Evolutionary conservation across 2,113 vertebrate genomes (phyloP).

Genomic region (Lipotes vexillifer): DNA sequence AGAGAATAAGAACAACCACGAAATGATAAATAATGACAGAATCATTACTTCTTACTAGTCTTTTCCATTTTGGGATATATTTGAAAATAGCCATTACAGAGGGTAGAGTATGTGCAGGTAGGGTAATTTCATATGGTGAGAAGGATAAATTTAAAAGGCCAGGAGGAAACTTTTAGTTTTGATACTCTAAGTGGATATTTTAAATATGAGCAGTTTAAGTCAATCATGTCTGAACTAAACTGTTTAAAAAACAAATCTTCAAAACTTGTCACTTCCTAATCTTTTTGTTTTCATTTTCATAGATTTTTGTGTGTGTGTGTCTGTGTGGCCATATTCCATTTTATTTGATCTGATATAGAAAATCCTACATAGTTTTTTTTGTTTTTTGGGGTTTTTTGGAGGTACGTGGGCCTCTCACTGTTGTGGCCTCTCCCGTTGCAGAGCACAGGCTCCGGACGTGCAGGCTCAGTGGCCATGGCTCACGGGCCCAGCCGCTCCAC

Average conservation of each 20-base stretch:
- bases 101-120: not conserved
- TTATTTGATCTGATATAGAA: not conserved
- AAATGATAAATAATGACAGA: not conserved
- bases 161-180: not conserved
- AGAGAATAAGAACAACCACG: not conserved
- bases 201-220: not conserved
- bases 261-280: not conserved
- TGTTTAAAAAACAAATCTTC: too few species aligned
- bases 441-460: too few species aligned
- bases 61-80: not conserved
- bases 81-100: not conserved
- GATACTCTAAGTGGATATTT: not conserved
- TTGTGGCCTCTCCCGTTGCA: too few species aligned
- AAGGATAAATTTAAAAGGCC: not conserved
- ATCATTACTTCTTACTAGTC: not conserved
- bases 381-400: too few species aligned
- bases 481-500: too few species aligned
- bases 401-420: too few species aligned
- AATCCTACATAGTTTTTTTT: not conserved
- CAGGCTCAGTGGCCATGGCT: too few species aligned
- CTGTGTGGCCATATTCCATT: not conserved
- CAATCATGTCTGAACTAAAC: not conserved
- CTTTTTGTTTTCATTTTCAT: not conserved
- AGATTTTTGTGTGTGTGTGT: not conserved
- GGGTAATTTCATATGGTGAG: not conserved